These are phyloP conservation scores for Drosophila teissieri DNA, from an alignment of 1,140 invertebrate genomes.

Conservation along the genomic window DNA sequence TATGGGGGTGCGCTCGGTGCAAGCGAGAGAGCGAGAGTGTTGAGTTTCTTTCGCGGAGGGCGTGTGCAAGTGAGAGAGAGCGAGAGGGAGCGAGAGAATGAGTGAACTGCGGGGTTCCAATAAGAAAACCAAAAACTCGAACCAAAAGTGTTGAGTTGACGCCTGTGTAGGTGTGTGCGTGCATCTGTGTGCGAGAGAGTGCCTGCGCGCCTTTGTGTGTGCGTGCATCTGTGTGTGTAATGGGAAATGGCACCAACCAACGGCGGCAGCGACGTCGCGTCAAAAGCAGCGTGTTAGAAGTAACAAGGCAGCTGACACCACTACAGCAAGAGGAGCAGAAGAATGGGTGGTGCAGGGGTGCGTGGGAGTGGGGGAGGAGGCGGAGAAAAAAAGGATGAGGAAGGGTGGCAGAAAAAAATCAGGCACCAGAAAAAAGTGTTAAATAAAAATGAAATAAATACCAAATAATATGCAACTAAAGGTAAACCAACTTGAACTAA, in stretches of 20 bases:
- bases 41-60: constrained; percentile 29
- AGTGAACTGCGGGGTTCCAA: constrained; percentile 58
- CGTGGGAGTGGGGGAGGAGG: neutral
- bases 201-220: neutral
- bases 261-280: constrained; percentile 50
- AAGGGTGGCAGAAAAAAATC: neutral
- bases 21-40: constrained; percentile 38
- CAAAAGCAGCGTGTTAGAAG: constrained; percentile 73
- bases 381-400: neutral
- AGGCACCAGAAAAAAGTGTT: neutral
- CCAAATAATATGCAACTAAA: neutral
- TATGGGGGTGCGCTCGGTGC: constrained; percentile 30
- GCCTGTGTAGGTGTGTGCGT: constrained; percentile 41
- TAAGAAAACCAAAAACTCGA: constrained; percentile 74
- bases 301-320: constrained; percentile 82
- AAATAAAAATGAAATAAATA: neutral
- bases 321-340: constrained; percentile 22
- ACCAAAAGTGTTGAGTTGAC: constrained; percentile 76
- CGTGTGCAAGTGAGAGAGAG: constrained; percentile 9
- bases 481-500: neutral
- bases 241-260: constrained; percentile 67
- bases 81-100: constrained; percentile 26
- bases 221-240: constrained; percentile 29
- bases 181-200: constrained; percentile 21
- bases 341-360: neutral